Percentiles rank a stretch among this genome's conserved stretches.
Conservation (phyloP, 2,113 vertebrate species). For the Pterocles gutturalis region DNA sequence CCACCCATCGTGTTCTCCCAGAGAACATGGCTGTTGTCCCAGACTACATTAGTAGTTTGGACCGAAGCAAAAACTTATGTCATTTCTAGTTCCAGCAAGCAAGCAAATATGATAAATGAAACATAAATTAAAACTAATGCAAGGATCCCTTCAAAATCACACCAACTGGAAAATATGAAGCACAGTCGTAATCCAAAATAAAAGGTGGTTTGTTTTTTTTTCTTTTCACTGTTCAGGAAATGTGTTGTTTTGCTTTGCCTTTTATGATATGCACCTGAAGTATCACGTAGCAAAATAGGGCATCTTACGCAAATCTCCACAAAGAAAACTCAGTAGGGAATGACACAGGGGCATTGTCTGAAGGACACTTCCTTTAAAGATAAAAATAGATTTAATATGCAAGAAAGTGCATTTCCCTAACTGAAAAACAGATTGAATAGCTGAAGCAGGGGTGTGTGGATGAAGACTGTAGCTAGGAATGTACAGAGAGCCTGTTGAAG, state of each 20-base stretch:
- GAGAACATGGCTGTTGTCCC: not conserved
- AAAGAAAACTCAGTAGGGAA: not conserved
- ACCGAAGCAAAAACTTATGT: not conserved
- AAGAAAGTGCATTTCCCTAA: slow-evolving; percentile 30
- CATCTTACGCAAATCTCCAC: not conserved
- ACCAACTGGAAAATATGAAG: not conserved
- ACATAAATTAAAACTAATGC: not conserved
- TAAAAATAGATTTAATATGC: slow-evolving; percentile 8
- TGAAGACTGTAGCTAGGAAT: slow-evolving; percentile 53
- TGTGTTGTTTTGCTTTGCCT: not conserved
- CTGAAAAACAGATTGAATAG: slow-evolving; percentile 59
- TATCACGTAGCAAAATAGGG: not conserved
- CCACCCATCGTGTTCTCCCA: not conserved
- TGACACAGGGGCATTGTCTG: not conserved
- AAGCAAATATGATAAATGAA: not conserved
- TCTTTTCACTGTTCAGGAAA: not conserved
- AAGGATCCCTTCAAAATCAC: not conserved
- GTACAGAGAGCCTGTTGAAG: slow-evolving; percentile 68
- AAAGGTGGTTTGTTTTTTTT: not conserved
- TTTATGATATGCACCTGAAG: not conserved
- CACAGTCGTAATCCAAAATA: not conserved
- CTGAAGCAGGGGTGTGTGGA: slow-evolving; percentile 56
- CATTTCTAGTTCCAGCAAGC: not conserved
- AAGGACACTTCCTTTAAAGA: slow-evolving; percentile 22
- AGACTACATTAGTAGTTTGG: not conserved